Conservation (phyloP, 2,113 vertebrate genomes). For the Motacilla tschutschensis region DNA sequence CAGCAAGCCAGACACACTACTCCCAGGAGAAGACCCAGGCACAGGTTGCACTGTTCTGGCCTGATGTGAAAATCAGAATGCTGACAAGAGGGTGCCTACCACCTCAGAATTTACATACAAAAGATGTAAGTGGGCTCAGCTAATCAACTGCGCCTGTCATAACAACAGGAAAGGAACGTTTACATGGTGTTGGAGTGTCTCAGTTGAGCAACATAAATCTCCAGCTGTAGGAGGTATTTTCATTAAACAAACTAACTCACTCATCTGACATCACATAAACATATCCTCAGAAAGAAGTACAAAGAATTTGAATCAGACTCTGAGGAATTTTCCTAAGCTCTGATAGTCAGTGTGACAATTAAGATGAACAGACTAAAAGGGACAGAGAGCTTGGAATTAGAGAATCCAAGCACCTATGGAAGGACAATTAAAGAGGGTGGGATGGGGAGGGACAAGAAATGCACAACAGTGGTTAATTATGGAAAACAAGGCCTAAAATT, state of each 20-base stretch:
- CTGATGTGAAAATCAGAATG: neutral
- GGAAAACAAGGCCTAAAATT: neutral
- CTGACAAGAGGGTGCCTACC: neutral
- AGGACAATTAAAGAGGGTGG: neutral
- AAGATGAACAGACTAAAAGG: neutral
- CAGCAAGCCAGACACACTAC: neutral
- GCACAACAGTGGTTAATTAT: neutral
- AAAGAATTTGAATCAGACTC: neutral
- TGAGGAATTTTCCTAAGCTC: neutral
- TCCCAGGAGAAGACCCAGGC: neutral
- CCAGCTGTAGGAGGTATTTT: neutral
- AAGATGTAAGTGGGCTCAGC: neutral
- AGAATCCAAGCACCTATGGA: neutral
- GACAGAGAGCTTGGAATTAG: neutral
- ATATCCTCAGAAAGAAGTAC: neutral
- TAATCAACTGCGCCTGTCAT: neutral
- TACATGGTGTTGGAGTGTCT: neutral
- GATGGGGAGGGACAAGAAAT: neutral
- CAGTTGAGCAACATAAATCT: neutral
- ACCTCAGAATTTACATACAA: neutral
- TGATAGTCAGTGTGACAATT: fast-evolving
- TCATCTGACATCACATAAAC: neutral
- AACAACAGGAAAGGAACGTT: neutral
- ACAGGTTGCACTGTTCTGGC: neutral
- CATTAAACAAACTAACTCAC: neutral